Evolutionary conservation across 2,797 vertebrate species (phyloP).

Genomic region (Spheniscus humboldti): DNA sequence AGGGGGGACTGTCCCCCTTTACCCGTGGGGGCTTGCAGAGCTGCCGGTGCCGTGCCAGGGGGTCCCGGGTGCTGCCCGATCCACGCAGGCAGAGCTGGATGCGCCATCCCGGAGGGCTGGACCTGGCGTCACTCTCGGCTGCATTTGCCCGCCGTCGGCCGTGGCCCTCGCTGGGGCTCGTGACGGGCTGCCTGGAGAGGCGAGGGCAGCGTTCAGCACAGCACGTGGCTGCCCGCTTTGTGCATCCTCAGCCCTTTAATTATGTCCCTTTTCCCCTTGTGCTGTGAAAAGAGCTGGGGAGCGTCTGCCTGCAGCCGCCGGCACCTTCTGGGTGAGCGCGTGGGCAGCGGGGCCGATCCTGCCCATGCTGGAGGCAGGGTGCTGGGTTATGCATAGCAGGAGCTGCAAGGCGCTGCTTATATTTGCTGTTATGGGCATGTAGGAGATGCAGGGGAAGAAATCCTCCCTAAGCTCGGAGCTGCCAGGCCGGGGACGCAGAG

Average conservation of each 20-base stretch:
- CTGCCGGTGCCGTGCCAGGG: neutral
- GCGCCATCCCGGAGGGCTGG: neutral
- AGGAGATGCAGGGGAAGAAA: neutral
- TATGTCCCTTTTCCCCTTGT: neutral
- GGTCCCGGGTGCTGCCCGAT: neutral
- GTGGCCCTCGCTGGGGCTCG: neutral
- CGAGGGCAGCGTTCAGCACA: neutral
- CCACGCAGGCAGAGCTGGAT: neutral
- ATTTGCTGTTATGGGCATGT: fast-evolving
- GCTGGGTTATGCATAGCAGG: neutral
- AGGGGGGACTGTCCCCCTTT: neutral
- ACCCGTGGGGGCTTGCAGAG: fast-evolving
- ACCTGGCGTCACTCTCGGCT: neutral
- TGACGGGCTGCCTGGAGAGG: neutral
- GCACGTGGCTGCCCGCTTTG: neutral
- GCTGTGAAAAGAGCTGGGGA: neutral
- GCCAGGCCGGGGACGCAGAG: neutral
- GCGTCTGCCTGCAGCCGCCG: fast-evolving
- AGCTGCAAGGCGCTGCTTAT: neutral
- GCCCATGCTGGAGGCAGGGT: neutral
- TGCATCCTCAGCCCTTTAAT: conserved; percentile 25
- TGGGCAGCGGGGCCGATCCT: neutral
- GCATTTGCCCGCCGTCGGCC: fast-evolving
- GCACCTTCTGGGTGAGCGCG: neutral
- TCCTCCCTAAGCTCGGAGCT: fast-evolving